A percentile compares a stretch with the other conserved stretches of the same genome.
Evolutionary conservation across 2,113 vertebrate species (phyloP).

Genomic region (Pygoscelis adeliae): DNA sequence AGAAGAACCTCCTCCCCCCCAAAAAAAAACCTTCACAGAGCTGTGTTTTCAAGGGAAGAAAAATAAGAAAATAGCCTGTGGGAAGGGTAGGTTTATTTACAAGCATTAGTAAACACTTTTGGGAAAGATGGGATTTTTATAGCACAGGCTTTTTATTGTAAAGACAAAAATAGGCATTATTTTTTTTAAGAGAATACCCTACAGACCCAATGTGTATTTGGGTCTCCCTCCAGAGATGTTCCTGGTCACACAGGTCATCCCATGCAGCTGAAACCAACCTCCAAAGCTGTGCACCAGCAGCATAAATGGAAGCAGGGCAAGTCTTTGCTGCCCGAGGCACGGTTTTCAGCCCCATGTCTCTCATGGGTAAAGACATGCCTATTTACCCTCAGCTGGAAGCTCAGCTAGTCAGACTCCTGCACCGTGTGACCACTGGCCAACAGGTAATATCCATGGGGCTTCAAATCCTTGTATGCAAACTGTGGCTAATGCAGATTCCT

Average conservation of each 20-base stretch:
- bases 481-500: neutral
- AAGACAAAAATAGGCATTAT: neutral
- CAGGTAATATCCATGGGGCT: neutral
- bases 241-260: neutral
- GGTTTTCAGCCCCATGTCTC: neutral
- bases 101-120: neutral
- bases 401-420: neutral
- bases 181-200: neutral
- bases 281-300: neutral
- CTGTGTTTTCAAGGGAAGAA: neutral
- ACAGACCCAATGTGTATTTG: neutral
- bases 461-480: neutral
- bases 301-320: neutral
- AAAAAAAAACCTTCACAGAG: neutral
- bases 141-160: neutral
- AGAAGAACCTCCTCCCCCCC: fast-evolving
- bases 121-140: neutral
- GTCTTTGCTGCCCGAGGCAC: neutral
- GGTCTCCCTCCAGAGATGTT: neutral
- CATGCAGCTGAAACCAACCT: neutral
- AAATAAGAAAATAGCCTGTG: neutral
- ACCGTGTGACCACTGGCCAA: neutral
- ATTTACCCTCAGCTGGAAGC: neutral
- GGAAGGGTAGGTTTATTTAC: neutral
- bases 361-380: no score